These are phyloP conservation scores for Spisula subtruncata DNA, from an alignment of 2,888 invertebrate species.

Conservation along the genomic window DNA sequence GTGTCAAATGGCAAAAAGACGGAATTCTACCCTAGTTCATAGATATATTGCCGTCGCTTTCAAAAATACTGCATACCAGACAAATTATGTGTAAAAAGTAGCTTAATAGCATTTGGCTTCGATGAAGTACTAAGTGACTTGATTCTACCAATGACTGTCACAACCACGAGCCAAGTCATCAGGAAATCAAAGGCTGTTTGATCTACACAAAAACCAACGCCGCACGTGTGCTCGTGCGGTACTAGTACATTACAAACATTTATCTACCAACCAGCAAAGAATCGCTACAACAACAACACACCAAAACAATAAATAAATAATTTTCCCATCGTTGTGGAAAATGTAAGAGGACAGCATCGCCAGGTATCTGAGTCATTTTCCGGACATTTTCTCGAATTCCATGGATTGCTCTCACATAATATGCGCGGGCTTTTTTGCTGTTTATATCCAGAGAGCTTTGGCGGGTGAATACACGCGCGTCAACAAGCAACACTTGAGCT, in stretches of 20 bases:
- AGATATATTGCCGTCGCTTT: no score
- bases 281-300: neutral
- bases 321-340: neutral
- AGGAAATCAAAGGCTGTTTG: neutral
- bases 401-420: neutral
- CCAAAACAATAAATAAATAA: neutral
- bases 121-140: neutral
- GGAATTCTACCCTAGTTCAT: no score
- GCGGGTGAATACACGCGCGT: no score
- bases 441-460: neutral
- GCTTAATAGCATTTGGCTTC: neutral
- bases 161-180: conserved; percentile 2
- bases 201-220: neutral
- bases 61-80: no score
- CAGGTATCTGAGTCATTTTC: neutral
- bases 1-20: no score
- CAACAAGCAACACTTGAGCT: neutral
- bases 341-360: neutral
- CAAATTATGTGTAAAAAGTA: no score
- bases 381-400: neutral
- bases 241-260: neutral
- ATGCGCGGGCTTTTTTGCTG: neutral
- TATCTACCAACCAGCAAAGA: neutral
- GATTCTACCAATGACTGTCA: neutral
- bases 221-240: neutral